Evolutionary conservation across 2,797 vertebrate species (phyloP).

Genomic region (Characodon lateralis): DNA sequence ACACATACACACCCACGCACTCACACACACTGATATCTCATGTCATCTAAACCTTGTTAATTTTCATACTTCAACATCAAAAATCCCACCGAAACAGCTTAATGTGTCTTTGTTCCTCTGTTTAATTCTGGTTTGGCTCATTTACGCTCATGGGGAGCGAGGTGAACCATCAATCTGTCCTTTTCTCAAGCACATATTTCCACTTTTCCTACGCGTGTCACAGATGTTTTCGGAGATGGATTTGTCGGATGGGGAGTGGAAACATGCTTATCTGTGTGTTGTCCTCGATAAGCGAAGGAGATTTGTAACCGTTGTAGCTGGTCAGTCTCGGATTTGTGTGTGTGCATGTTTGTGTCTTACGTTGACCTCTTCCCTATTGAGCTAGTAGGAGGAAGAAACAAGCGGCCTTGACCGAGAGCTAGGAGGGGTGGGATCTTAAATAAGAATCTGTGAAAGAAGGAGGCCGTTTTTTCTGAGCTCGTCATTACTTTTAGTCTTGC

Average conservation of each 20-base stretch:
- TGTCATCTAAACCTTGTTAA: conserved; percentile 57
- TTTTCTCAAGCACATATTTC: conserved; percentile 35
- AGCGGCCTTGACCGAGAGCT: conserved; percentile 78
- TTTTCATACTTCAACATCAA: conserved; percentile 33
- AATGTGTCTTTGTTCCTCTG: neutral
- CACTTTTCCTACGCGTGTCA: conserved; percentile 52
- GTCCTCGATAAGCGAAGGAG: conserved; percentile 75
- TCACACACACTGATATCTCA: conserved; percentile 18
- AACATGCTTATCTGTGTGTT: conserved; percentile 80
- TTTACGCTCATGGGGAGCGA: conserved; percentile 37
- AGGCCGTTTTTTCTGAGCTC: conserved; percentile 66
- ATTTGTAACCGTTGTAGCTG: conserved; percentile 74
- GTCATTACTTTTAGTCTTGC: conserved; percentile 53
- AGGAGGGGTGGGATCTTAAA: conserved; percentile 60
- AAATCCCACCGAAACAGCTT: neutral
- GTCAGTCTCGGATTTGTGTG: conserved; percentile 44
- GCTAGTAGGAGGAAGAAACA: conserved; percentile 77
- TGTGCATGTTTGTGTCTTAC: conserved; percentile 41
- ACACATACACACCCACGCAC: conserved; percentile 19
- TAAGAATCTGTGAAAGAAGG: conserved; percentile 60
- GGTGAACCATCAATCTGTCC: conserved; percentile 56
- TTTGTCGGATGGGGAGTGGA: conserved; percentile 80
- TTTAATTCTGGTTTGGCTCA: conserved; percentile 23
- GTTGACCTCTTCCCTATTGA: conserved; percentile 63
- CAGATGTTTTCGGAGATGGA: conserved; percentile 78